phyloP scores from a whole-genome alignment of 2,113 vertebrate genomes.

The Vidua chalybeata region DNA sequence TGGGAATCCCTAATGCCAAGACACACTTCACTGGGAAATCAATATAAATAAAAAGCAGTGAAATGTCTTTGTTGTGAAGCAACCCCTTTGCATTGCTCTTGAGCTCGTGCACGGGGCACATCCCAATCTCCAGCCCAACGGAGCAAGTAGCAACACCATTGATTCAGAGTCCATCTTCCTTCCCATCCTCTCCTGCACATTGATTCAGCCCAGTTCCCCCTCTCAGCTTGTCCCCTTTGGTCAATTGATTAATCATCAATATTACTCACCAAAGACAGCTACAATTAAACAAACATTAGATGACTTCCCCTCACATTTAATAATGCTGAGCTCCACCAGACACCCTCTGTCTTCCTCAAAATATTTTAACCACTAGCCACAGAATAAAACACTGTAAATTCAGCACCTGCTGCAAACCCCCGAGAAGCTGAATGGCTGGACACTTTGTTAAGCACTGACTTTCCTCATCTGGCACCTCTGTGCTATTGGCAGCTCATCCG shows the following conservation, averaged over 20 bases:
- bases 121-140: slow-evolving; percentile 25
- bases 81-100: slow-evolving; percentile 25
- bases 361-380: neutral
- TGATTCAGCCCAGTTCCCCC: slow-evolving; percentile 21
- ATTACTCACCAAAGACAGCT: slow-evolving; percentile 46
- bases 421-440: neutral
- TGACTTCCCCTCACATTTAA: slow-evolving; percentile 16
- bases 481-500: neutral
- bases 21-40: slow-evolving; percentile 73
- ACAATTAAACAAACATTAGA: slow-evolving; percentile 56
- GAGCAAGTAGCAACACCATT: slow-evolving; percentile 44
- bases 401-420: neutral
- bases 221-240: slow-evolving; percentile 48
- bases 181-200: slow-evolving; percentile 23
- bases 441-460: neutral
- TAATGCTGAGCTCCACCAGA: neutral
- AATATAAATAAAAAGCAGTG: slow-evolving; percentile 71
- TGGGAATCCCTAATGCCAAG: slow-evolving; percentile 69
- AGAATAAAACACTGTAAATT: neutral
- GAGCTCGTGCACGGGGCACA: slow-evolving; percentile 53
- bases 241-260: slow-evolving; percentile 64
- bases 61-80: slow-evolving; percentile 71
- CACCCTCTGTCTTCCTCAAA: neutral
- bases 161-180: slow-evolving; percentile 51
- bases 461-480: neutral